Percentiles rank a stretch among this genome's conserved stretches.
Conservation (phyloP, 2,888 invertebrate species). For the Caenorhabditis doughertyi region DNA sequence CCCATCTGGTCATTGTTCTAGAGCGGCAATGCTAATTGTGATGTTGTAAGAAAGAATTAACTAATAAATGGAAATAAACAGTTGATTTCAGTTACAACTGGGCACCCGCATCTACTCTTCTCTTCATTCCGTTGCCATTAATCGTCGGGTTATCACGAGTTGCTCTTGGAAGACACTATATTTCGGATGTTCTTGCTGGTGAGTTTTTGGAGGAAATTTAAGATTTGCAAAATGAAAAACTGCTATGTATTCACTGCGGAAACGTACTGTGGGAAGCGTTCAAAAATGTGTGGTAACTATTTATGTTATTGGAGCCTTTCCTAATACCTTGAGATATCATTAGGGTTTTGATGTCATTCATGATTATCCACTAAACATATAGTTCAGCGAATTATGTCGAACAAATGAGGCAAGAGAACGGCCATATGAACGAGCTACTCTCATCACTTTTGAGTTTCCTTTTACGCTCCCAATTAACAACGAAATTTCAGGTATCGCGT, state of each 20-base stretch:
- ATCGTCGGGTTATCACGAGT: constrained; percentile 90
- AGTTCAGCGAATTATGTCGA: too few species aligned
- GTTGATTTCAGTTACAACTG: constrained; percentile 32
- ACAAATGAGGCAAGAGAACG: too few species aligned
- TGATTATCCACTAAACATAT: too few species aligned
- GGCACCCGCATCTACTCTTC: constrained; percentile 1
- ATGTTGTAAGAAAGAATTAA: constrained; percentile 68
- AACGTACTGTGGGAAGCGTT: too few species aligned
- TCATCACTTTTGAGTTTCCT: too few species aligned
- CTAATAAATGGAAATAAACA: neutral
- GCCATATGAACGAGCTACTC: too few species aligned
- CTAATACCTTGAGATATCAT: too few species aligned
- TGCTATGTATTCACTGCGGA: too few species aligned
- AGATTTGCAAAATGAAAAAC: constrained; percentile 26
- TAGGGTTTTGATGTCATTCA: too few species aligned
- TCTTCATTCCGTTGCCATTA: constrained; percentile 83
- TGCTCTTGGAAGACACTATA: constrained; percentile 90
- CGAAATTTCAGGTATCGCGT: constrained; percentile 56
- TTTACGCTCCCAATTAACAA: too few species aligned
- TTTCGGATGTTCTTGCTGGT: constrained; percentile 91
- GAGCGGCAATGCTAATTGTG: constrained; percentile 89
- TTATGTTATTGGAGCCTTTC: too few species aligned
- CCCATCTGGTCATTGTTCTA: constrained; percentile 95
- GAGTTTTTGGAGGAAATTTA: constrained; percentile 80
- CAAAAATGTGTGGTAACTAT: too few species aligned